These are phyloP conservation scores for Threskiornis aethiopicus DNA, from an alignment of 2,797 vertebrate species.

Conservation along the genomic window DNA sequence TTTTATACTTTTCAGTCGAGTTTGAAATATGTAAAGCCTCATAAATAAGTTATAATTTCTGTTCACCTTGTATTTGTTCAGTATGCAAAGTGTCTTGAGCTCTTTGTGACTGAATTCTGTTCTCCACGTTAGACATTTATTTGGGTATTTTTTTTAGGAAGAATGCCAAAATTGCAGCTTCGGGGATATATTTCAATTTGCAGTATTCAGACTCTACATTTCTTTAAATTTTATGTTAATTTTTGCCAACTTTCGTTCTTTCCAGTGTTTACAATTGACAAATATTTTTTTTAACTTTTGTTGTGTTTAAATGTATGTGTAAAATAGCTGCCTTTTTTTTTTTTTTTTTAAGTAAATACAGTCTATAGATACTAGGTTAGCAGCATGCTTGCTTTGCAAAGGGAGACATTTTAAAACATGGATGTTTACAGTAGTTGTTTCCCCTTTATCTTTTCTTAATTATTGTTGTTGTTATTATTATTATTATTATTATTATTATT, in stretches of 20 bases:
- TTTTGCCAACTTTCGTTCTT: slow-evolving; percentile 74
- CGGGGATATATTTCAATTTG: slow-evolving; percentile 77
- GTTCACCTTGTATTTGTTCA: slow-evolving; percentile 74
- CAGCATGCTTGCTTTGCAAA: slow-evolving; percentile 85
- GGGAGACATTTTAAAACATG: slow-evolving; percentile 74
- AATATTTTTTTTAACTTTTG: slow-evolving; percentile 71
- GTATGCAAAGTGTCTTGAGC: slow-evolving; percentile 70
- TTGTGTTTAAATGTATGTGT: slow-evolving; percentile 81
- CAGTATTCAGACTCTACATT: slow-evolving; percentile 75
- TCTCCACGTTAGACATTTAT: slow-evolving; percentile 26
- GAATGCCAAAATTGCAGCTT: slow-evolving; percentile 77
- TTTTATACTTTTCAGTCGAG: slow-evolving; percentile 81
- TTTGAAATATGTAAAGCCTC: slow-evolving; percentile 75
- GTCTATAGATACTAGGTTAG: slow-evolving; percentile 76
- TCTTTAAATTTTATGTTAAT: slow-evolving; percentile 8
- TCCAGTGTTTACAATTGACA: slow-evolving; percentile 82
- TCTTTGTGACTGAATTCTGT: slow-evolving; percentile 70
- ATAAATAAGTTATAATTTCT: slow-evolving; percentile 74
- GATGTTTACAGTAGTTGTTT: slow-evolving; percentile 75
- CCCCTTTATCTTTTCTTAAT: slow-evolving; percentile 57
- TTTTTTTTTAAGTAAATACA: slow-evolving; percentile 32
- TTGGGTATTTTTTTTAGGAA: slow-evolving; percentile 55
- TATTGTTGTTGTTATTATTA: slow-evolving; percentile 32
- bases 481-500: slow-evolving; percentile 61
- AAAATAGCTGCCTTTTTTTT: slow-evolving; percentile 81